Evolutionary conservation across 2,113 vertebrate genomes (phyloP).

Genomic region (Sisor rabdophorus): DNA sequence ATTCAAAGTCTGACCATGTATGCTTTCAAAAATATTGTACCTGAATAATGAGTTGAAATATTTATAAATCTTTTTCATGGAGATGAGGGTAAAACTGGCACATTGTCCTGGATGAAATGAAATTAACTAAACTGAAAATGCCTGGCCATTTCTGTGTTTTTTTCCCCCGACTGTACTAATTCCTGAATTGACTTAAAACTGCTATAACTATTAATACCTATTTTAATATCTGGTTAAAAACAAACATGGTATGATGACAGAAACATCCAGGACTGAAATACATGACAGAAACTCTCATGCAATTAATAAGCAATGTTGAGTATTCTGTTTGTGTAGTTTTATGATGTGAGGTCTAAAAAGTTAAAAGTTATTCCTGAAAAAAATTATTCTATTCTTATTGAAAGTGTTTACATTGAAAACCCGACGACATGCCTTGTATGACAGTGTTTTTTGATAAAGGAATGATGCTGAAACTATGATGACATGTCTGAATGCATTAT

Average conservation of each 20-base stretch:
- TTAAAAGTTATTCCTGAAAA: neutral
- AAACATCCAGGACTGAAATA: neutral
- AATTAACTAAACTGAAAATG: conserved; percentile 6
- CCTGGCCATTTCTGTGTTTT: conserved; percentile 26
- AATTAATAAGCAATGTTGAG: conserved; percentile 21
- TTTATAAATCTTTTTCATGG: conserved; percentile 42
- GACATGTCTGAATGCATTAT: conserved; percentile 31
- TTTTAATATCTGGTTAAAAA: neutral
- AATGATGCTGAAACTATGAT: conserved; percentile 32
- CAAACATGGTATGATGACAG: neutral
- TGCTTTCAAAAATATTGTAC: conserved; percentile 45
- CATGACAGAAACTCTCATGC: conserved; percentile 8
- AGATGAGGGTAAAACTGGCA: conserved; percentile 33
- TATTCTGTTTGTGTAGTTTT: conserved; percentile 17
- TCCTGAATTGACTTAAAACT: neutral
- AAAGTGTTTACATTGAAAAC: conserved; percentile 2
- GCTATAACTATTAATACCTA: neutral
- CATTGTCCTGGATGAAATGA: conserved; percentile 31
- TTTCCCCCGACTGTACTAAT: neutral
- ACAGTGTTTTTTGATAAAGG: conserved; percentile 39
- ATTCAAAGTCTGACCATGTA: conserved; percentile 39
- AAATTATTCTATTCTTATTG: conserved; percentile 3
- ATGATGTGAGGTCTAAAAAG: neutral
- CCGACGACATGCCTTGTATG: conserved; percentile 8
- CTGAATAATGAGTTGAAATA: conserved; percentile 43